These are phyloP conservation scores for Epinephelus malabaricus DNA, from an alignment of 2,797 vertebrate genomes.

Conservation along the genomic window DNA sequence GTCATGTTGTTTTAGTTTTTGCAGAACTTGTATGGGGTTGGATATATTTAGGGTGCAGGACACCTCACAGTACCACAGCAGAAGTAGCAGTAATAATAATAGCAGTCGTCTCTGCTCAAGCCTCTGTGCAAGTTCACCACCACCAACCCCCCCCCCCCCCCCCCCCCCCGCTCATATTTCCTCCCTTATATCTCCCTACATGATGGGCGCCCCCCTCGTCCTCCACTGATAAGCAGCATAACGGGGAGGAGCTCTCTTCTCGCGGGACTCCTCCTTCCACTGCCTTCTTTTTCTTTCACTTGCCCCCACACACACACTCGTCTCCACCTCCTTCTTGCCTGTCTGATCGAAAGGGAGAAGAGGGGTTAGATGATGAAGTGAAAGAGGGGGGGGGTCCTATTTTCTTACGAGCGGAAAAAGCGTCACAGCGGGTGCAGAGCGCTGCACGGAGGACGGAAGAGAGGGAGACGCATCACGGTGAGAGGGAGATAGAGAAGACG, in stretches of 20 bases:
- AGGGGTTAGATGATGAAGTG: conserved; percentile 45
- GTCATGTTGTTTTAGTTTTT: neutral
- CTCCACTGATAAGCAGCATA: conserved; percentile 64
- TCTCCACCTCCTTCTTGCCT: conserved; percentile 30
- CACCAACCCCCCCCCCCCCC: neutral
- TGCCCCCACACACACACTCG: conserved; percentile 28
- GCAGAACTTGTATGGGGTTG: neutral
- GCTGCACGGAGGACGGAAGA: conserved; percentile 36
- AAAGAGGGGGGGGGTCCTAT: conserved; percentile 31
- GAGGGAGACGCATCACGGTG: conserved; percentile 46
- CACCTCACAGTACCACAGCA: neutral
- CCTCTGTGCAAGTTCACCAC: neutral
- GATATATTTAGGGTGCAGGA: neutral
- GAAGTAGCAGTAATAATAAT: neutral
- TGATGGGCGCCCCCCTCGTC: conserved; percentile 7
- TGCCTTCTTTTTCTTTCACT: conserved; percentile 45
- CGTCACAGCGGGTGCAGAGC: conserved; percentile 57
- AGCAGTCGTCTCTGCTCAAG: neutral
- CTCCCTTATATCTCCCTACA: neutral
- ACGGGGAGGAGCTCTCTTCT: conserved; percentile 69
- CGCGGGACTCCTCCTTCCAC: conserved; percentile 59
- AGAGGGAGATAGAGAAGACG: conserved; percentile 8
- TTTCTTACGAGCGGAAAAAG: conserved; percentile 62
- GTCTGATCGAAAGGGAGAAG: conserved; percentile 22
- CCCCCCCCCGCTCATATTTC: conserved; percentile 9